Evolutionary conservation across 2,888 invertebrate genomes (phyloP), one percentile per base, ranked within the genome.

Genomic region (Galerucella calmariensis): DNA sequence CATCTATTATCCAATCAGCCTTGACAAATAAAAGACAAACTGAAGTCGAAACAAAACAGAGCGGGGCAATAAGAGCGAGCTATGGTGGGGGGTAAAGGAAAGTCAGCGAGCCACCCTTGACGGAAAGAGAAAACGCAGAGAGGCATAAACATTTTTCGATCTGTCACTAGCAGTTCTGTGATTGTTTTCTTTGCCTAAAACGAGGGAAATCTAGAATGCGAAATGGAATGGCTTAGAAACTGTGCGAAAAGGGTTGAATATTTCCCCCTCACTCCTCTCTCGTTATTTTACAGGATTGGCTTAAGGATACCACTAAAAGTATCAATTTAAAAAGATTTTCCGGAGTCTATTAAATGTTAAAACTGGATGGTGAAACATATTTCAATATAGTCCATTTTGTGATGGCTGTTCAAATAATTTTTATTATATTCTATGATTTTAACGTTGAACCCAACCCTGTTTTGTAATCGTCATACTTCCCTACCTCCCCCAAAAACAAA

Each of bases 221-320:
- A 56, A 65, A 56, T 68, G 66, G 69, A 68, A 74, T 4, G 63
- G 74, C 73, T 65, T 72, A 58, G 67, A 66, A 69, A 77, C 66
- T 61, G 74, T 72, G 72, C 71, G 75, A 75, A 78, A 80, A 79
- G 80, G 81, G 81, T 81, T 84, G 83, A 85, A 84, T 85, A 85
- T 85, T 84, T 83, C 77, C 81, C 77, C 79, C 76, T 35, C 35
- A 35, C 35, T 35, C 80, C 27, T 20, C 12, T 48, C 67, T 12
- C 27, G 2, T 67, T 20, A 24, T 12, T 8, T 9, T 10, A 24
- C 63, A 65, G 63, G 46, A 6, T 11, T 12, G 63, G 63, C 10
- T 65, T 20, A 11, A 65, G 63, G 20, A 48, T 14, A 48, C 11
- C 48, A 12, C n/a, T n/a, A n/a, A n/a, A n/a, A n/a, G n/a, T n/a